These are phyloP conservation scores for Uropetala carovei DNA, from an alignment of 2,888 invertebrate species.

Conservation along the genomic window DNA sequence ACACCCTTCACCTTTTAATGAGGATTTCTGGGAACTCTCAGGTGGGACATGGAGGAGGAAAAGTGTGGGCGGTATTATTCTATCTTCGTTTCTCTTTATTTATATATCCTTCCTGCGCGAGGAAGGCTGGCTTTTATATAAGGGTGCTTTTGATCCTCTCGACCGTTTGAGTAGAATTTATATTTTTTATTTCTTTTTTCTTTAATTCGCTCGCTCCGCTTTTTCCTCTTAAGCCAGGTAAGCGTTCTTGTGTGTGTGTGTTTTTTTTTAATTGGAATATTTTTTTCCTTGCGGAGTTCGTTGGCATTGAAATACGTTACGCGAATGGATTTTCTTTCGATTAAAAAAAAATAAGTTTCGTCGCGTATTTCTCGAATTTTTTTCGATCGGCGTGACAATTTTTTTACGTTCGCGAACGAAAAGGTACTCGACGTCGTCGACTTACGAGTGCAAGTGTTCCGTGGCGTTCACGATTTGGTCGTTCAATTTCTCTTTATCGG, in stretches of 20 bases:
- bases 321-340: background rate
- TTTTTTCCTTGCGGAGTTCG: background rate
- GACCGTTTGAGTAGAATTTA: conserved; percentile 7
- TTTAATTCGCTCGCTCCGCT: background rate
- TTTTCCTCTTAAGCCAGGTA: too few species aligned
- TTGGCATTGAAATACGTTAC: background rate
- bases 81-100: background rate
- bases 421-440: too few species aligned
- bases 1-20: background rate
- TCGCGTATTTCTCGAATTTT: too few species aligned
- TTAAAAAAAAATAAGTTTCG: too few species aligned
- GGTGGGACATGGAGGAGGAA: background rate
- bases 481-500: background rate
- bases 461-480: background rate
- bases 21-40: background rate
- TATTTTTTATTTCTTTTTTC: background rate
- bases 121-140: background rate
- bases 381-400: too few species aligned
- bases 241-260: background rate
- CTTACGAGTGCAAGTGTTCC: too few species aligned
- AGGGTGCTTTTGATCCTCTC: conserved; percentile 9
- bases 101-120: background rate
- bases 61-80: conserved; percentile 8
- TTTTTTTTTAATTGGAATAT: background rate
- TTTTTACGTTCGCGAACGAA: too few species aligned